Base-by-base conservation (phyloP, 2,113 vertebrate genomes). In the Pipra filicauda region DNA sequence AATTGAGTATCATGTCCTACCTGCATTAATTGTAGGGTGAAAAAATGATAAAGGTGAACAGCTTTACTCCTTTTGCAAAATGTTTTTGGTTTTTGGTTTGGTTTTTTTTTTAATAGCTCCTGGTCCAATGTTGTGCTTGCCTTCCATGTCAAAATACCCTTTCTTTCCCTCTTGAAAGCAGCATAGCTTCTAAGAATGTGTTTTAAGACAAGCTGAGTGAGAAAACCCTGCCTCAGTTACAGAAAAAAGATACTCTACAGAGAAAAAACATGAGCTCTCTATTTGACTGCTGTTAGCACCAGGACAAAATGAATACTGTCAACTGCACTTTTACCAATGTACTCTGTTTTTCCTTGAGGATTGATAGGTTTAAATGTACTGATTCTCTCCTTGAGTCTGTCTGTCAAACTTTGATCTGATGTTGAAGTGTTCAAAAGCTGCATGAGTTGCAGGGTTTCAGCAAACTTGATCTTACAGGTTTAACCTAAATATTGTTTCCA, bases 401-500 rank as follows among this genome's bases (percentile, higher is more conserved):
- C 85, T 59, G 62, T 95, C 93, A 90, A 88, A 96, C 69, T 71
- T 90, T 75, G 97, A 96, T 96, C 92, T 97, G 78, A 86, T 84
- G 80, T 91, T 95, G 93, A 92, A 93, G 85, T 96, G 96, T 76
- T 97, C 97, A 95, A 98, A 98, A 98, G 97, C 97, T 97, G 94
- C 70, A 26, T 87, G 76, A 83, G 54, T 98, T 97, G 91, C 57
- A 74, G 95, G 96, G 96, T 95, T 96, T 96, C 76, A 78, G 96
- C 85, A 96, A 97, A 98, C 95, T 96, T 97, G 98, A 98, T 98
- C 98, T 97, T 97, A 79, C 95, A 98, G 95, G 94, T 98, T 98
- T 97, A 95, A 97, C 93, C 97, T 96, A 90, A 98, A 98, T 97
- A 97, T 97, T 97, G 86, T 98, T 98, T 97, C 97, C 96, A 93